These are phyloP conservation scores for Haliclona indistincta DNA, from an alignment of 37 sponge, comb jelly and placozoan species.

Conservation along the genomic window DNA sequence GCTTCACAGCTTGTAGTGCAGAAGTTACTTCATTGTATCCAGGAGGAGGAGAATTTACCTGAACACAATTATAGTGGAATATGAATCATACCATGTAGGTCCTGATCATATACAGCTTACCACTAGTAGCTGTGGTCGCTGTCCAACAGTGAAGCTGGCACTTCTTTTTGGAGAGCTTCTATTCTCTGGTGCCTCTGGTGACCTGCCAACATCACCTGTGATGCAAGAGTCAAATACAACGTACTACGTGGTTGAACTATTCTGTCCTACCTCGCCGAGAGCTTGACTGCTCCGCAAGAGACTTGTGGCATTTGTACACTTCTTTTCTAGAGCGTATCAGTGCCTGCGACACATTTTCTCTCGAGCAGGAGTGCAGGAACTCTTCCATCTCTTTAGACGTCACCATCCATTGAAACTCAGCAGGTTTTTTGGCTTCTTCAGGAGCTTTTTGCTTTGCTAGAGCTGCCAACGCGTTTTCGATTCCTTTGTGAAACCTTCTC, in stretches of 20 bases:
- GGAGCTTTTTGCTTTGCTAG: not conserved
- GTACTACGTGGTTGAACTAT: not conserved
- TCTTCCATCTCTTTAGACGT: slow-evolving; percentile 17
- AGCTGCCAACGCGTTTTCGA: slow-evolving; percentile 18
- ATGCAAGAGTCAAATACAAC: not conserved
- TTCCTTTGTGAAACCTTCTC: slow-evolving; percentile 19
- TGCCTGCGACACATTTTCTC: slow-evolving; percentile 9
- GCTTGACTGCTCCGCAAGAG: slow-evolving; percentile 8
- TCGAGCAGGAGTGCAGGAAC: slow-evolving; percentile 11
- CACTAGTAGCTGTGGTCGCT: too few species aligned
- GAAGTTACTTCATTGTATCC: too few species aligned
- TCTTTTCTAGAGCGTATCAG: slow-evolving; percentile 34
- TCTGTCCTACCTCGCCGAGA: not conserved
- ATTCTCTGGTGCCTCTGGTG: not conserved
- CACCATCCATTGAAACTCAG: not conserved
- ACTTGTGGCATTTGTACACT: slow-evolving; percentile 31
- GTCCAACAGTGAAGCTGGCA: not conserved
- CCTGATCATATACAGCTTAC: too few species aligned
- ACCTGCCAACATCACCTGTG: not conserved
- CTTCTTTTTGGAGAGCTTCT: not conserved
- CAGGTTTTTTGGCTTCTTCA: not conserved
- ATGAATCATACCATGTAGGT: too few species aligned
- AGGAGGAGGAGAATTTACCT: too few species aligned
- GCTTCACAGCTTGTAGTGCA: too few species aligned
- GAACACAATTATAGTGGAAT: too few species aligned